A percentile compares a stretch with the other conserved stretches of the same genome.
These are phyloP conservation scores for Hippopotamus amphibius DNA, from an alignment of 2,113 vertebrate species.

Conservation along the genomic window DNA sequence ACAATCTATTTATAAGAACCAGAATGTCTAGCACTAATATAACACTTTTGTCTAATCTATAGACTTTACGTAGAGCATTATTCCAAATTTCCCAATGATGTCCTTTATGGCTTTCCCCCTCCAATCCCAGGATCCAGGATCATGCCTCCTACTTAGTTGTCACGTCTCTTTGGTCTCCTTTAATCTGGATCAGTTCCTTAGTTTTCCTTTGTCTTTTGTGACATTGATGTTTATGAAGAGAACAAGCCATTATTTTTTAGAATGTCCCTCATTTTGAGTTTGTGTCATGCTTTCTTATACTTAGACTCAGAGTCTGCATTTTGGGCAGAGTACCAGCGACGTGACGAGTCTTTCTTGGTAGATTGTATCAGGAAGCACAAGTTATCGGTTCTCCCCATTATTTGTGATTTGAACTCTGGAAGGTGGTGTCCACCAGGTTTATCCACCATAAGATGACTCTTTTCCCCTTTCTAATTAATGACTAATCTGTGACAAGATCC, in stretches of 20 bases:
- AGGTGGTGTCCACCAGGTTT: not conserved
- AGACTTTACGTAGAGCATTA: not conserved
- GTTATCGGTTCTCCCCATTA: not conserved
- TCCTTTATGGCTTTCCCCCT: not conserved
- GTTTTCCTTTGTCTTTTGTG: not conserved
- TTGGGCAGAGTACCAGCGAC: not conserved
- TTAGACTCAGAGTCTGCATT: not conserved
- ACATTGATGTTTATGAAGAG: not conserved
- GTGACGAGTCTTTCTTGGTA: not conserved
- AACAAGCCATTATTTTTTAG: not conserved
- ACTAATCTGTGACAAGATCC: not conserved
- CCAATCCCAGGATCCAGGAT: accelerated
- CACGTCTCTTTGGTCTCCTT: not conserved
- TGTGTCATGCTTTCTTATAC: not conserved
- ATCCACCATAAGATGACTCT: not conserved
- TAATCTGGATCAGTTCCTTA: not conserved
- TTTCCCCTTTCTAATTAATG: not conserved
- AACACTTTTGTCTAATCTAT: not conserved
- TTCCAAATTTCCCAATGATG: not conserved
- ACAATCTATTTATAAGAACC: not conserved
- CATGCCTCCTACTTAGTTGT: not conserved
- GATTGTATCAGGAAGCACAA: not conserved
- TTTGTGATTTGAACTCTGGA: not conserved
- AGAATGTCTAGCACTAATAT: not conserved
- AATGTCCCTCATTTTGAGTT: not conserved